These are phyloP conservation scores for Gasterosteus nipponicus DNA, from an alignment of 2,113 vertebrate genomes.

Conservation along the genomic window DNA sequence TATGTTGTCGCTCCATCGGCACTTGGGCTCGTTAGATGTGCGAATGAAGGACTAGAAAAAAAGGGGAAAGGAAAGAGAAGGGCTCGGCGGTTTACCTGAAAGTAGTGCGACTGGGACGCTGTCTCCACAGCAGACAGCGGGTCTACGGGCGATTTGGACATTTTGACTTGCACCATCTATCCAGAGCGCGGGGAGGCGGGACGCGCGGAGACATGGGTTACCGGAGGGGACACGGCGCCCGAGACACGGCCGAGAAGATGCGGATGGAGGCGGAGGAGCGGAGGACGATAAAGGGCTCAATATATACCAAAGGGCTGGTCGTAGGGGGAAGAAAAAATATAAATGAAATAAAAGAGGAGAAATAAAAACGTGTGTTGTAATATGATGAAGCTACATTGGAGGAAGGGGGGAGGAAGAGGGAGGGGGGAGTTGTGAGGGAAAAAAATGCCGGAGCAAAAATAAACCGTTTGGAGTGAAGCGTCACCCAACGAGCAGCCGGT, in stretches of 20 bases:
- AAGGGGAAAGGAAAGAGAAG: too few species aligned
- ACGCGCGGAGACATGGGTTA: slow-evolving; percentile 73
- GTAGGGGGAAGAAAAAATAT: neutral
- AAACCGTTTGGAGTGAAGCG: slow-evolving; percentile 46
- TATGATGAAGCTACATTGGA: neutral
- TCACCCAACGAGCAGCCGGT: slow-evolving; percentile 43
- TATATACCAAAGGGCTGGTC: too few species aligned
- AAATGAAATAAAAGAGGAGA: neutral
- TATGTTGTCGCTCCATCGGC: neutral
- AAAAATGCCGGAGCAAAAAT: slow-evolving; percentile 38
- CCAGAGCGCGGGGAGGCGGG: slow-evolving; percentile 77
- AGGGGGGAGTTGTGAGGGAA: slow-evolving; percentile 3
- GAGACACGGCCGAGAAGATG: slow-evolving; percentile 62
- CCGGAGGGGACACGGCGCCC: slow-evolving; percentile 62
- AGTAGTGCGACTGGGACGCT: slow-evolving; percentile 83
- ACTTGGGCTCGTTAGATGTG: slow-evolving; percentile 1
- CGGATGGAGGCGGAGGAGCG: slow-evolving; percentile 30
- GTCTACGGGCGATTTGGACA: slow-evolving; percentile 85
- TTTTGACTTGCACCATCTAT: slow-evolving; percentile 86
- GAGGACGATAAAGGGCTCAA: neutral
- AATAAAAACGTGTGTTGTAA: slow-evolving; percentile 5
- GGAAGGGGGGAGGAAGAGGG: neutral
- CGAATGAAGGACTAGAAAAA: neutral
- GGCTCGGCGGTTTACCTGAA: slow-evolving; percentile 78
- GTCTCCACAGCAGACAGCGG: slow-evolving; percentile 81